Conservation (phyloP, 1,140 invertebrate genomes). For the Drosophila funebris region DNA sequence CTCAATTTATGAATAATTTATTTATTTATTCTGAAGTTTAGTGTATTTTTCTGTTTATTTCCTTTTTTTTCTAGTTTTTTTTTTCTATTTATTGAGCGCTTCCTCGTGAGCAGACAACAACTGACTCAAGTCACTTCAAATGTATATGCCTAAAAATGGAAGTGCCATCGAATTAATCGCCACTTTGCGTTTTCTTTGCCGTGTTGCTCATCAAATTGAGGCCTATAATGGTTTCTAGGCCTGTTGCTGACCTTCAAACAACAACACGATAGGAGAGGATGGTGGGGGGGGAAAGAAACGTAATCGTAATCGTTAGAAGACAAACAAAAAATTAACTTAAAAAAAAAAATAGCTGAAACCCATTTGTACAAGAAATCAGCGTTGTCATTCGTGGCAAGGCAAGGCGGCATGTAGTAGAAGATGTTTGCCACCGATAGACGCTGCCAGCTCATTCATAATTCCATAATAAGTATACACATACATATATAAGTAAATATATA, state of each 20-base stretch:
- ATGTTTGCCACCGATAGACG: conserved; percentile 45
- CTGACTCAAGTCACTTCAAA: conserved; percentile 42
- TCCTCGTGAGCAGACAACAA: conserved; percentile 34
- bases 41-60: conserved; percentile 41
- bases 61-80: not conserved
- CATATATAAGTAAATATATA: conserved; percentile 11
- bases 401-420: conserved; percentile 44
- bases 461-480: conserved; percentile 20
- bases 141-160: conserved; percentile 77
- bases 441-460: conserved; percentile 72
- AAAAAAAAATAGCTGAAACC: conserved; percentile 37
- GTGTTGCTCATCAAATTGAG: conserved; percentile 49
- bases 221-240: conserved; percentile 63
- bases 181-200: conserved; percentile 61
- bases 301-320: conserved; percentile 32
- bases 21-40: conserved; percentile 62
- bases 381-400: conserved; percentile 58
- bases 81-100: not conserved
- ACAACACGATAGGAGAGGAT: too few relatives aligned
- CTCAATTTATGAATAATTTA: conserved; percentile 66
- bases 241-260: conserved; percentile 57
- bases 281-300: conserved; percentile 2
- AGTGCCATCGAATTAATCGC: conserved; percentile 78
- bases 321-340: conserved; percentile 41
- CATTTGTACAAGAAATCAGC: conserved; percentile 57